phyloP scores from a whole-genome alignment of 2,888 invertebrate species.

The Graphium colonna region DNA sequence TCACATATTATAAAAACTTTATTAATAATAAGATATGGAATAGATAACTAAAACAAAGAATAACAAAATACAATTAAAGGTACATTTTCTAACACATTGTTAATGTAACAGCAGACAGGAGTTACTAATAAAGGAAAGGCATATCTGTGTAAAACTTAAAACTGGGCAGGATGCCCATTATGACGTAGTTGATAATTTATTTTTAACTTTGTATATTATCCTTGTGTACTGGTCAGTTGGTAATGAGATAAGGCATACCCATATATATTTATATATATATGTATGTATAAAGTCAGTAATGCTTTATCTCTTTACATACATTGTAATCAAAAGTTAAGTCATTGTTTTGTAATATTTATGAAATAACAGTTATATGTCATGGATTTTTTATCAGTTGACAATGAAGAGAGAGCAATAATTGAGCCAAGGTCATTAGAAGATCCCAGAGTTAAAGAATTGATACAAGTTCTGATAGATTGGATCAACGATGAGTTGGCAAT shows the following conservation, averaged over 20 bases:
- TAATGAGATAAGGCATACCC: background rate
- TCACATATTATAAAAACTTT: background rate
- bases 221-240: slow-evolving; percentile 1
- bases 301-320: background rate
- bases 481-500: slow-evolving; percentile 98
- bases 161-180: background rate
- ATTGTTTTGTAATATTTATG: background rate
- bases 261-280: background rate
- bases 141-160: background rate
- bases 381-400: slow-evolving; percentile 85
- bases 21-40: background rate
- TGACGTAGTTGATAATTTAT: slow-evolving; percentile 12
- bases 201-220: slow-evolving; percentile 18
- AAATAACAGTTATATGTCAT: background rate
- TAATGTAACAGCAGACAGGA: background rate
- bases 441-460: slow-evolving; percentile 90
- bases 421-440: slow-evolving; percentile 93
- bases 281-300: background rate
- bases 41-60: no score
- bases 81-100: background rate
- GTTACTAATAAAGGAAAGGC: no score
- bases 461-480: slow-evolving; percentile 96
- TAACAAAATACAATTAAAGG: background rate
- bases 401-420: slow-evolving; percentile 97
- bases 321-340: background rate